Base-by-base conservation (phyloP, 2,888 invertebrate species). In the Pammene fasciana region DNA sequence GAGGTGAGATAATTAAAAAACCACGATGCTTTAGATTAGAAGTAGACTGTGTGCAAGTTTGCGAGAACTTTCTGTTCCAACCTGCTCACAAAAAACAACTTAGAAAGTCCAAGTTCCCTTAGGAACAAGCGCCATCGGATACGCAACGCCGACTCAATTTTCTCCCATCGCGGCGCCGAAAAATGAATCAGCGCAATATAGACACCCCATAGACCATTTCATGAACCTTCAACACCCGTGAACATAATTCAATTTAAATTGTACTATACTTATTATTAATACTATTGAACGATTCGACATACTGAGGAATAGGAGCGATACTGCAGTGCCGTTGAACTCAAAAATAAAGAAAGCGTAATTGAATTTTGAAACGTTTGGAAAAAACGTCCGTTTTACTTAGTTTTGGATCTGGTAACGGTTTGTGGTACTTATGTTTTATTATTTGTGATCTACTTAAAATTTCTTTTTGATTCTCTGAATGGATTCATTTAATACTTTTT, bases 221-320 rank as follows among this genome's bases (percentile, higher is more conserved):
- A 90, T 90, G 84, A 89, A 82, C 76, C 86, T 79, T 76, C 80
- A 88, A 89, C 79, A 75, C 82, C 82, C 91, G 87, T 91, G 92
- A 90, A 89, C 83, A 74, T 92, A 92, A 92, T 92, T 87, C 88
- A 92, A 92, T 92, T 92, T 91, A 85, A 86, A 90, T 86, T 85
- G 84, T 82, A 86, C 83, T 82, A 83, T 80, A 81, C 82, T 87
- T 88, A 89, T 88, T 88, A 87, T 82, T 76, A 81, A 78, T 78
- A 79, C 79, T 80, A 86, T 86, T 87, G 79, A 85, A 73, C 83
- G 82, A 87, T 90, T 89, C 86, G 88, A 81, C 76, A 84, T 86
- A 86, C 76, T 84, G 85, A 86, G 85, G 86, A 84, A 85, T 78
- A 76, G 78, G 79, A 84, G 81, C 88, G 79, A 87, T 90, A 90